Base-by-base conservation (phyloP, 1,140 invertebrate genomes). In the Drosophila ambigua region DNA sequence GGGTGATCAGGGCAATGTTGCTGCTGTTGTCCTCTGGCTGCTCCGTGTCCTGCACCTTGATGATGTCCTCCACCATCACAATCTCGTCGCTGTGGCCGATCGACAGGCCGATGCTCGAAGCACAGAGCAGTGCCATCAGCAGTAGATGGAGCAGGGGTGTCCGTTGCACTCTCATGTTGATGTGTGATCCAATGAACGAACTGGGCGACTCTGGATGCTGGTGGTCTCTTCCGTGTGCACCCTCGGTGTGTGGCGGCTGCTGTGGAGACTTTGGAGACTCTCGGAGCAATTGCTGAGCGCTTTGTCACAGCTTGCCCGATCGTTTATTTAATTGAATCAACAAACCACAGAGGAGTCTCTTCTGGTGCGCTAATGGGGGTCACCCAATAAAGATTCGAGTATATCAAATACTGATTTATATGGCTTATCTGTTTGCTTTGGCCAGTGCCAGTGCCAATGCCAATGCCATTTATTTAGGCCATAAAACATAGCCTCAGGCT, bases 321-420 rank as follows among this genome's bases (percentile, higher is more conserved):
- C 72, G 78, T 76, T 87, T 87, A 88, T 88, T 88, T 87, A 87
- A 87, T 87, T 87, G 66, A 87, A 65, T 64, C 66, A 76, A 13
- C 39, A 23, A 35, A 48, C 20, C 60, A 45, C 52, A n/a, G 26
- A 45, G 5, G 4, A 41, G 41, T 28, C 43, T 20, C 20, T 20
- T 53, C 16, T 15, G 31, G 16, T 8, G 44, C 5, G 44, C n/a
- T n/a, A 58, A 15, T 24, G 49, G 13, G 13, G 35, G 2, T 51
- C 31, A 35, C 31, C 11, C 31, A 23, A 9, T 31, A 16, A 15
- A 15, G 59, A 44, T 79, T 55, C 26, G 16, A 72, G 62, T 54
- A 35, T 9, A 60, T 60, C 45, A 80, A 72, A 74, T 61, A 77
- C 66, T 69, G 75, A 59, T 68, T 69, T 68, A 67, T 68, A 41